A percentile compares a stretch with the other conserved stretches of the same genome.
Conservation (phyloP, 2,888 invertebrate species). For the Hanleya hanleyi region DNA sequence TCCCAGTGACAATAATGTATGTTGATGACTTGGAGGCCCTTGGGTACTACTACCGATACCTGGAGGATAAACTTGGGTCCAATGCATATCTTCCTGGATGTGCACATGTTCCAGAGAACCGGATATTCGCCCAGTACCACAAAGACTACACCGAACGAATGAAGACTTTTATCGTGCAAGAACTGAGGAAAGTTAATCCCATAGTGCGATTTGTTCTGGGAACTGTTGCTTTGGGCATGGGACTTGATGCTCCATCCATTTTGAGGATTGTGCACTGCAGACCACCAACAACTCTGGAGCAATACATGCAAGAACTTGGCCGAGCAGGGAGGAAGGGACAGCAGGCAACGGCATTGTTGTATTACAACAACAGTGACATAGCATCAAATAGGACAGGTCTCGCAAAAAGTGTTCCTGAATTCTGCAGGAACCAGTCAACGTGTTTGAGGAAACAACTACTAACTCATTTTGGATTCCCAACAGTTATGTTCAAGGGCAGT, state of each 20-base stretch:
- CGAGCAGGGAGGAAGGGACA: conserved; percentile 36
- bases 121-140: conserved; percentile 36
- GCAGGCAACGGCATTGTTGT: conserved; percentile 22
- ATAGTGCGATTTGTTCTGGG: conserved; percentile 28
- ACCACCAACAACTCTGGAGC: conserved; percentile 35
- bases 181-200: conserved; percentile 25
- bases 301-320: conserved; percentile 38
- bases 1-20: conserved; percentile 30
- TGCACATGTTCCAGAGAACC: conserved; percentile 29
- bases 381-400: conserved; percentile 31
- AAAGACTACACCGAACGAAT: conserved; percentile 37
- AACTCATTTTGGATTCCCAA: conserved; percentile 16
- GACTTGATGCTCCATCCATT: conserved; percentile 32
- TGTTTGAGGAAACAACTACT: conserved; percentile 16
- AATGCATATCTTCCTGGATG: conserved; percentile 19
- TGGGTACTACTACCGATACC: conserved; percentile 31
- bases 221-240: conserved; percentile 40
- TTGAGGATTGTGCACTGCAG: conserved; percentile 31
- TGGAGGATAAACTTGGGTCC: conserved; percentile 19
- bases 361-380: conserved; percentile 38
- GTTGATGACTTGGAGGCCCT: conserved; percentile 28
- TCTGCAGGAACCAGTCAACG: neutral
- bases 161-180: conserved; percentile 31
- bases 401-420: neutral
- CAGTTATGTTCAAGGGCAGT: conserved; percentile 15